Conservation (phyloP, 2,113 vertebrate species). For the Saccopteryx bilineata region DNA sequence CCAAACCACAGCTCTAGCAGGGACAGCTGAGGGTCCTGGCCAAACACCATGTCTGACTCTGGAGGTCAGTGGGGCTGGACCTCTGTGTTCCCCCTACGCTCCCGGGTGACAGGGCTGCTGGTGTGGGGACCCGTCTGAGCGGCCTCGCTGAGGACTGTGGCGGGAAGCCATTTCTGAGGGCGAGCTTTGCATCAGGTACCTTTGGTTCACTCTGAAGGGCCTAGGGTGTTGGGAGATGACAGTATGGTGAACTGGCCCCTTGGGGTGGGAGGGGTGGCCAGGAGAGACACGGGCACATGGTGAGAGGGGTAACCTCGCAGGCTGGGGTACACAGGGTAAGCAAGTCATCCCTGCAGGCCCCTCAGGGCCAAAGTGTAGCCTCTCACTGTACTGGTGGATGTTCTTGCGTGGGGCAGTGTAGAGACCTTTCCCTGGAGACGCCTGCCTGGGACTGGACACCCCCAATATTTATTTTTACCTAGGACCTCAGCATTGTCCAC, state of each 20-base stretch:
- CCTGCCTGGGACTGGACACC: neutral
- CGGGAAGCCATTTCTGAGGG: accelerated
- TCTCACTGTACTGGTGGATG: neutral
- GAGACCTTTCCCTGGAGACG: no score
- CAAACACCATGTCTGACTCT: accelerated
- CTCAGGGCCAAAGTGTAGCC: neutral
- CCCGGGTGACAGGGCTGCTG: accelerated
- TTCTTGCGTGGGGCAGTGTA: neutral
- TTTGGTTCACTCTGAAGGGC: neutral
- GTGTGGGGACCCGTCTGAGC: neutral
- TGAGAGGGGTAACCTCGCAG: accelerated
- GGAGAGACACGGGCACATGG: neutral
- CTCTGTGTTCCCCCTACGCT: neutral
- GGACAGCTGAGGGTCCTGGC: accelerated
- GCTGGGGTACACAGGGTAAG: neutral
- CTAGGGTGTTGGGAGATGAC: neutral
- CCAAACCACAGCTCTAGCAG: accelerated
- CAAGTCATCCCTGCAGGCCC: neutral
- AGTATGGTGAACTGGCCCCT: neutral
- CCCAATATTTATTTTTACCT: neutral
- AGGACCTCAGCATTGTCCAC: accelerated
- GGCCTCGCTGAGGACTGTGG: accelerated
- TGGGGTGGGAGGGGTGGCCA: neutral
- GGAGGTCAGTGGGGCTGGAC: accelerated
- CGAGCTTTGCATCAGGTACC: neutral